Conservation (phyloP, 2,888 invertebrate species). For the Spatulosminthurus flaviceps region DNA sequence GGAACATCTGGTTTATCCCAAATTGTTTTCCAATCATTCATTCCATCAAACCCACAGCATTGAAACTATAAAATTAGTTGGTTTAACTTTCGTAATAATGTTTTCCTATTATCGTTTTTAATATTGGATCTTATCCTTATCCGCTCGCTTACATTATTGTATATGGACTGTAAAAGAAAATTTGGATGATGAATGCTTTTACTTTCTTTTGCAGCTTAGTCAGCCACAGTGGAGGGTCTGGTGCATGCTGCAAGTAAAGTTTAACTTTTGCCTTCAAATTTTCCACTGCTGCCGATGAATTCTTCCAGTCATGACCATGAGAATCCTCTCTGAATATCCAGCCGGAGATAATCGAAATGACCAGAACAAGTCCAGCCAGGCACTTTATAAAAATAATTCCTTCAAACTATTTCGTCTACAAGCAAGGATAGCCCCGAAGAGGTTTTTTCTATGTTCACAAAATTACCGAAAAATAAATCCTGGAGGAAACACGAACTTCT, state of each 20-base stretch:
- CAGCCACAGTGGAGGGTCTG: slow-evolving; percentile 20
- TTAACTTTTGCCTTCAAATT: background rate
- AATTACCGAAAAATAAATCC: slow-evolving; percentile 26
- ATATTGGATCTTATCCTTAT: too few species aligned
- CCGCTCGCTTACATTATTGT: too few species aligned
- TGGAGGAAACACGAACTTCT: background rate
- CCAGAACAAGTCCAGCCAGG: slow-evolving; percentile 23
- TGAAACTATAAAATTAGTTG: slow-evolving; percentile 23
- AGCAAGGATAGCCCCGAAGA: too few species aligned
- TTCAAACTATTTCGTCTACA: too few species aligned
- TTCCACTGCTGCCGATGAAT: background rate
- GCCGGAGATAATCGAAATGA: slow-evolving; percentile 31
- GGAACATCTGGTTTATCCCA: slow-evolving; percentile 36
- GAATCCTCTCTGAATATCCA: slow-evolving; percentile 37
- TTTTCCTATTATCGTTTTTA: too few species aligned
- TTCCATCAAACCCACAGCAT: slow-evolving; percentile 39
- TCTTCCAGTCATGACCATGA: slow-evolving; percentile 16
- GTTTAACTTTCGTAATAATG: background rate
- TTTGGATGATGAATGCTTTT: too few species aligned
- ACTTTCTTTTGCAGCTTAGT: slow-evolving; percentile 26
- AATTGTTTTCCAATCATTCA: slow-evolving; percentile 39
- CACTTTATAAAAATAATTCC: background rate
- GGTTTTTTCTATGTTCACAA: too few species aligned
- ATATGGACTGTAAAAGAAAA: too few species aligned
- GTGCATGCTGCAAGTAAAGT: background rate